A percentile compares a stretch with the other conserved stretches of the same genome.
These are phyloP conservation scores for Echiichthys vipera DNA, from an alignment of 2,797 vertebrate species.

Conservation along the genomic window DNA sequence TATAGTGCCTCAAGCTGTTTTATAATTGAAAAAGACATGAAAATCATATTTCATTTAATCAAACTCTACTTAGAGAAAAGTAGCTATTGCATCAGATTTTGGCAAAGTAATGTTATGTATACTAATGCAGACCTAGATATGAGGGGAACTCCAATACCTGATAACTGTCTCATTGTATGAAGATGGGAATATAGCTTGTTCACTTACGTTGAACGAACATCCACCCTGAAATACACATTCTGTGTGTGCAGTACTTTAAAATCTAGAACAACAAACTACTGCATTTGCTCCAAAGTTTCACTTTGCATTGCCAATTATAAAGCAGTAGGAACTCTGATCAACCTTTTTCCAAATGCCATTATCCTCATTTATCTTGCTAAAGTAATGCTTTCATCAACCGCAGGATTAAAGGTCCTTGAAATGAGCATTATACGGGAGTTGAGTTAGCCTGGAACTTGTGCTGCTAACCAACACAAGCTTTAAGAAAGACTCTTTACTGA, in stretches of 20 bases:
- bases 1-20: too few species aligned
- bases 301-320: not conserved
- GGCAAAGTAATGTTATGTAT: not conserved
- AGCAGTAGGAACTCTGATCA: not conserved
- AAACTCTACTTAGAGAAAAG: too few species aligned
- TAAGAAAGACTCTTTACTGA: not conserved
- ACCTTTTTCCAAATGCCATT: not conserved
- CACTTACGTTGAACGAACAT: not conserved
- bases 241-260: not conserved
- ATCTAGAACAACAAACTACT: not conserved
- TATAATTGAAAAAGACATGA: too few species aligned
- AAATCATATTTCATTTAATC: too few species aligned
- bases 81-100: not conserved
- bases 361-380: not conserved
- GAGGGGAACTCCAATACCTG: not conserved
- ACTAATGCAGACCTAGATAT: not conserved
- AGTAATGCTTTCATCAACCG: not conserved
- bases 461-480: conserved; percentile 1
- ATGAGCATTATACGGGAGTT: too few species aligned
- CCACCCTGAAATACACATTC: not conserved
- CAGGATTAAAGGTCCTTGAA: too few species aligned
- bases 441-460: not conserved
- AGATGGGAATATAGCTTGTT: not conserved
- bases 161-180: not conserved
- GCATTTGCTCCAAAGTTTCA: not conserved